Evolutionary conservation across 2,797 vertebrate genomes (phyloP).

Genomic region (Sebastes goodei): DNA sequence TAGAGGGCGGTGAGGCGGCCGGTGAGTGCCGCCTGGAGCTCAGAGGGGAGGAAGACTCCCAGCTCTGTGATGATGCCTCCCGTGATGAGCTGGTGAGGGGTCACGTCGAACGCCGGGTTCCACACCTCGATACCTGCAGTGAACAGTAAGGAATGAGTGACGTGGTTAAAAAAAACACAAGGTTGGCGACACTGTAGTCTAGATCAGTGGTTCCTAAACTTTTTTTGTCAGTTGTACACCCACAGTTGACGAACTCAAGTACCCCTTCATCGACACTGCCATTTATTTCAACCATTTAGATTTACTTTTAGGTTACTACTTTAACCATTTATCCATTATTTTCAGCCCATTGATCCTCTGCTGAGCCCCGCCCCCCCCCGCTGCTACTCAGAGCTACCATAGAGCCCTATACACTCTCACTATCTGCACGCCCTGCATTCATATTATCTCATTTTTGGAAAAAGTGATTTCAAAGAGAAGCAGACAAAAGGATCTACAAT

Average conservation of each 20-base stretch:
- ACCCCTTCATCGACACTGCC: not conserved
- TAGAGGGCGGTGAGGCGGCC: conserved; percentile 83
- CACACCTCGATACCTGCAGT: conserved; percentile 89
- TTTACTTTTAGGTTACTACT: too few species aligned
- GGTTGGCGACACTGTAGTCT: not conserved
- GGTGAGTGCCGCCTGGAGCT: conserved; percentile 87
- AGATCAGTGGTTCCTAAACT: not conserved
- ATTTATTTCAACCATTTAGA: too few species aligned
- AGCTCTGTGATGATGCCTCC: conserved; percentile 93
- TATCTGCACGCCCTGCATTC: too few species aligned
- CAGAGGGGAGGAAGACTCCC: conserved; percentile 89
- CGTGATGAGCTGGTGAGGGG: conserved; percentile 93
- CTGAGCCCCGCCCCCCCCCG: too few species aligned
- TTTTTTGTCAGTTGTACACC: too few species aligned
- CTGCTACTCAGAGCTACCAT: too few species aligned
- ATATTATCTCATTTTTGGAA: too few species aligned
- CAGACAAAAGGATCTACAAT: too few species aligned
- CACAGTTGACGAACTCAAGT: not conserved
- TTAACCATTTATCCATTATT: not conserved
- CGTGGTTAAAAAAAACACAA: not conserved
- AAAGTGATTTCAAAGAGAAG: too few species aligned
- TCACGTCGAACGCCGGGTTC: conserved; percentile 95
- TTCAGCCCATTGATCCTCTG: not conserved
- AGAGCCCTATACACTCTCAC: too few species aligned
- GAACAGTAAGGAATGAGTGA: not conserved